phyloP scores from a whole-genome alignment of 2,113 vertebrate genomes.

The Corythornis madagascariensis region DNA sequence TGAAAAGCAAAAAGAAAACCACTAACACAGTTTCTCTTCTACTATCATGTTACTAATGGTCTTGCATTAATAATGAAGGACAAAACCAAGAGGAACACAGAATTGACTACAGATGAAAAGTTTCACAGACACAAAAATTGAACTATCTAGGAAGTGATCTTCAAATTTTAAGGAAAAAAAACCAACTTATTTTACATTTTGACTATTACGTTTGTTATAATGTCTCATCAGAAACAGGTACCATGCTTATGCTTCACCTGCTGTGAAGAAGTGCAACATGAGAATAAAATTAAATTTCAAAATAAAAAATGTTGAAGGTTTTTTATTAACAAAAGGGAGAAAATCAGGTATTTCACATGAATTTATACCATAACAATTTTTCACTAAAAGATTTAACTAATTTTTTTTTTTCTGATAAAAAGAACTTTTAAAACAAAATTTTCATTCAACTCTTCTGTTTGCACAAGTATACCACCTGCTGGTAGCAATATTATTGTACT shows the following conservation, averaged over 20 bases:
- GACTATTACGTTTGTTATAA: not conserved
- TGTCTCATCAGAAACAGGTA: not conserved
- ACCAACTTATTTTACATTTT: not conserved
- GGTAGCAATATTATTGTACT: not conserved
- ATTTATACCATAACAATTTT: not conserved
- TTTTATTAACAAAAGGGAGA: not conserved
- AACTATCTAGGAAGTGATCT: not conserved
- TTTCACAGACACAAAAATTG: not conserved
- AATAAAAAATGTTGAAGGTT: not conserved
- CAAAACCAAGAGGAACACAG: not conserved
- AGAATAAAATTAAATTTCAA: not conserved
- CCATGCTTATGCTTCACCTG: fast-evolving
- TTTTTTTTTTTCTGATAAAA: not conserved
- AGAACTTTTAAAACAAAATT: not conserved
- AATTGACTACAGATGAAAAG: not conserved
- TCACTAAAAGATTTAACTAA: not conserved
- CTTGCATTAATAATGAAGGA: conserved; percentile 61
- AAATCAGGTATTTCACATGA: not conserved
- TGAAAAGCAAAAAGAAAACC: not conserved
- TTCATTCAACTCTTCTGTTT: not conserved
- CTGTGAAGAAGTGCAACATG: not conserved
- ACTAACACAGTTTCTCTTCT: not conserved
- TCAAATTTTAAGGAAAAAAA: not conserved
- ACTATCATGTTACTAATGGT: conserved; percentile 42
- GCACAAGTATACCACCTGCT: conserved; percentile 3